Percentiles rank a stretch among this genome's conserved stretches.
Conservation (phyloP, 2,888 invertebrate genomes). For the Eupsilia transversa region DNA sequence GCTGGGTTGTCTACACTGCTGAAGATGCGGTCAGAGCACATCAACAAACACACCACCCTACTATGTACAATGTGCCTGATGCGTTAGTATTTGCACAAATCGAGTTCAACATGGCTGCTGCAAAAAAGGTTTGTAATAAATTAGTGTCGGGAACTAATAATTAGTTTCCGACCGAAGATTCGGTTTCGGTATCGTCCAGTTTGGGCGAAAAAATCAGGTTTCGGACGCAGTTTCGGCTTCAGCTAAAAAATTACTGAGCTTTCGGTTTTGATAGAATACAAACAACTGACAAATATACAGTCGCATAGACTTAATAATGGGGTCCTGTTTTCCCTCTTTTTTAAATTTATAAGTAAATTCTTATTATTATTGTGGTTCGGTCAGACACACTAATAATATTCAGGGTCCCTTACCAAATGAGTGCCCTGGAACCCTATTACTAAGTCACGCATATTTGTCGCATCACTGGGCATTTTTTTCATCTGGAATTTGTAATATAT, state of each 20-base stretch:
- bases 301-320: not conserved
- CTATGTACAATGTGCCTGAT: conserved; percentile 94
- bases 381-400: not conserved
- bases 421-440: not conserved
- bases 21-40: conserved; percentile 94
- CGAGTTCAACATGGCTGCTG: conserved; percentile 95
- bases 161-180: not conserved
- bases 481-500: not conserved
- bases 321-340: not conserved
- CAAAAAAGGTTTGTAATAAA: conserved; percentile 89
- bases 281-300: not conserved
- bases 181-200: not conserved
- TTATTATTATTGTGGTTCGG: not conserved
- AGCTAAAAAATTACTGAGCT: not conserved
- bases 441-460: not conserved
- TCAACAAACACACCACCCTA: conserved; percentile 95
- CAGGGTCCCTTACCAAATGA: not conserved
- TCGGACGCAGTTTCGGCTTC: not conserved
- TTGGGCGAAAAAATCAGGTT: not conserved
- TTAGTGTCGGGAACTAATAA: too few species aligned
- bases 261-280: not conserved
- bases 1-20: conserved; percentile 91
- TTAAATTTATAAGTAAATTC: too few species aligned
- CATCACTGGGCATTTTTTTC: not conserved
- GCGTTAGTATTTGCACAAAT: conserved; percentile 93